These are phyloP conservation scores for Hartigia nigra DNA, from an alignment of 2,888 invertebrate genomes.

Conservation along the genomic window DNA sequence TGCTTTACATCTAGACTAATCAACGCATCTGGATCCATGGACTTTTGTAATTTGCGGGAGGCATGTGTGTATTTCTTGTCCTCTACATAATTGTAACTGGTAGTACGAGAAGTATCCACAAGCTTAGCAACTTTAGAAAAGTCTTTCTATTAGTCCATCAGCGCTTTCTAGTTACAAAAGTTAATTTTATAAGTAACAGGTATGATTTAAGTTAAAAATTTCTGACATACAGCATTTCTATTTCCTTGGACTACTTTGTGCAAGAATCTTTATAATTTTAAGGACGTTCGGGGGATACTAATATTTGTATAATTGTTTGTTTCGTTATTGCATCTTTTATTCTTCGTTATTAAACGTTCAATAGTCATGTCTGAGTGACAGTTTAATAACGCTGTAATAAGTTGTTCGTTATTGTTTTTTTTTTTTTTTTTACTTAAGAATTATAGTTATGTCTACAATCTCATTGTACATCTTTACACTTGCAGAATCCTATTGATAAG, in stretches of 20 bases:
- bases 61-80: constrained; percentile 25
- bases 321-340: background rate
- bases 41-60: too few species aligned
- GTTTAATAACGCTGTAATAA: constrained; percentile 4
- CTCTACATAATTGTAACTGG: constrained; percentile 31
- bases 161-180: too few species aligned
- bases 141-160: too few species aligned
- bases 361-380: background rate
- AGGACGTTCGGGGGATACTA: too few species aligned
- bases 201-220: too few species aligned
- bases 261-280: too few species aligned
- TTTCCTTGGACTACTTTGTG: too few species aligned
- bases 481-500: constrained; percentile 60
- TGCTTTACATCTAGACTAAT: too few species aligned
- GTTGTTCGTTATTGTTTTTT: background rate
- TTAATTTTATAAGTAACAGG: too few species aligned
- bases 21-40: too few species aligned
- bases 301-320: background rate
- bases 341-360: constrained; percentile 2
- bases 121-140: constrained; percentile 20
- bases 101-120: constrained; percentile 44
- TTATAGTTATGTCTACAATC: too few species aligned
- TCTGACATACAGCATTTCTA: too few species aligned
- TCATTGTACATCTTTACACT: constrained; percentile 7
- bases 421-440: constrained; percentile 5